Base-by-base conservation (phyloP, 2,797 vertebrate genomes). In the Vipera latastei region DNA sequence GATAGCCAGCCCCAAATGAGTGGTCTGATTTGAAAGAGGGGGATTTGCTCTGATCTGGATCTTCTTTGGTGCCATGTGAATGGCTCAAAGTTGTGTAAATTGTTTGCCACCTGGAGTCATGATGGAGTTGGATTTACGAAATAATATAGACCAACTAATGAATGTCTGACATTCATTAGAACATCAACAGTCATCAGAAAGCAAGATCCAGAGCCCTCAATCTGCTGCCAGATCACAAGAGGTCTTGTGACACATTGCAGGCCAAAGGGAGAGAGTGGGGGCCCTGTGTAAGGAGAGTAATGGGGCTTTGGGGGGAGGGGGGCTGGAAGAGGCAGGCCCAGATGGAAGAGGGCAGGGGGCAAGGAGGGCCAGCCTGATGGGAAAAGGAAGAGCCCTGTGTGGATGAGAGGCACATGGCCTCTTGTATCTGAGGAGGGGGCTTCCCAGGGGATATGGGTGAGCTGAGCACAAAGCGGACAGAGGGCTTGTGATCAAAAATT, bases 401-500 rank as follows among this genome's bases (percentile, higher is more conserved):
- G 59, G 92, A 26, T 7, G 32, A 78, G 90, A 86, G 78, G 5
- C 5, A 22, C 6, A 32, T 56, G 2, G 6, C 0, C 65, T 2
- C 90, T 60, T 1, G 48, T 55, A 61, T 93, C 7, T 22, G 63
- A 89, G 0, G 55, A 89, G 93, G 94, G 56, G 86, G 94, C 3
- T 18, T 61, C 94, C 92, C 57, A 0, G 28, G 96, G 94, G 96
- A 96, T 93, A 91, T 96, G 3, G 93, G 89, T 26, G 95, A 91
- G 94, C 12, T 0, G 53, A 86, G 92, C 9, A 94, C 94, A 95
- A 94, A 61, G 87, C 65, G 89, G 94, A 93, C 91, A 89, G 94
- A 93, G 90, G 89, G 91, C 14, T 44, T 96, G 95, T 97, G 97
- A 97, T 97, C 97, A 97, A 95, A 97, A 96, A 97, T 97, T 97